A percentile compares a stretch with the other conserved stretches of the same genome.
phyloP scores from a whole-genome alignment of 2,113 vertebrate species.

The Setophaga coronata region DNA sequence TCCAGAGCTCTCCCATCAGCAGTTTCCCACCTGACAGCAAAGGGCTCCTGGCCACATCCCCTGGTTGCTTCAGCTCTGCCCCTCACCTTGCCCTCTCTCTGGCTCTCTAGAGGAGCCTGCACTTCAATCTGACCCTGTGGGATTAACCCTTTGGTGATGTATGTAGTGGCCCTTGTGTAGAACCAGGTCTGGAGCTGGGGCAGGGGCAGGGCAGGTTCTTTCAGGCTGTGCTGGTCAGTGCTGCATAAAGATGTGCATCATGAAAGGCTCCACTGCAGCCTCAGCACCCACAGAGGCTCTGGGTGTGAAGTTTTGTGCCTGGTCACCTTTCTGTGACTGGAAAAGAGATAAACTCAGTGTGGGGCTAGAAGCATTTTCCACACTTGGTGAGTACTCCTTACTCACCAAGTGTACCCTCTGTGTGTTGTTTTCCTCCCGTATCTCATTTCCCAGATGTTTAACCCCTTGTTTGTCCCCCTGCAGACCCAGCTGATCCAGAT shows the following conservation, averaged over 20 bases:
- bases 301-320: not conserved
- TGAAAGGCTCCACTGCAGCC: not conserved
- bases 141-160: not conserved
- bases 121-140: not conserved
- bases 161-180: not conserved
- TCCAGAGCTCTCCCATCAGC: not conserved
- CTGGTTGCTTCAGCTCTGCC: not conserved
- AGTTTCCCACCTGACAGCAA: not conserved
- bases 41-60: not conserved
- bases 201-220: not conserved
- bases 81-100: not conserved
- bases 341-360: not conserved
- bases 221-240: not conserved
- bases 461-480: not conserved
- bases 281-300: not conserved
- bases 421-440: not conserved
- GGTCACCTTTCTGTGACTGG: not conserved
- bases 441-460: not conserved
- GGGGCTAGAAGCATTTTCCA: not conserved
- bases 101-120: not conserved
- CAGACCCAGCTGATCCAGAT: conserved; percentile 97
- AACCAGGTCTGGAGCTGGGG: not conserved
- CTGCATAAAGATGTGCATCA: not conserved
- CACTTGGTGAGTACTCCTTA: too few relatives aligned
- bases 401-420: not conserved